Base-by-base conservation (phyloP, 1,140 invertebrate genomes). In the Adoxophyes honmai region DNA sequence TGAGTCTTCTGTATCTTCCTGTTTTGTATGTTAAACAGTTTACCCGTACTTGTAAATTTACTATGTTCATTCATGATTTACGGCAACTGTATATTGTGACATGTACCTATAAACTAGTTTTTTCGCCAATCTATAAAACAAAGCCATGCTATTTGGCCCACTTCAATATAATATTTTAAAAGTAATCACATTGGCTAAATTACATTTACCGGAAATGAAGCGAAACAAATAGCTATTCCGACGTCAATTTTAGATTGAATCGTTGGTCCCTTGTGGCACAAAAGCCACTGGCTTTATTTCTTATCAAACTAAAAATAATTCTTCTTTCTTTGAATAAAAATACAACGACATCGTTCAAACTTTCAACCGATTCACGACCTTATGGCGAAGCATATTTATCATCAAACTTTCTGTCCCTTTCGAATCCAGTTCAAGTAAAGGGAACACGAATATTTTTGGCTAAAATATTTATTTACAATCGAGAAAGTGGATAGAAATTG, bases 221-320 rank as follows among this genome's bases (percentile, higher is more conserved):
- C 39, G 48, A 61, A 65, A 64, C 64, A 72, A 72, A 70, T 66
- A 70, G 64, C 62, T 68, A 66, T 39, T 63, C 66, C 51, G 52
- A 63, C 57, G 48, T 63, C 52, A 63, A 66, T 68, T 70, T 68
- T 59, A 66, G 59, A 73, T 70, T 70, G 58, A 67, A 63, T 62
- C 60, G 39, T 34, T 60, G 38, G 34, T 68, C 64, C 57, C 54
- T 42, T 54, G 57, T 57, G 59, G 59, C 52, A 62, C 48, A 64
- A 71, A 69, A 67, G 67, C 65, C 60, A 48, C 39, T 33, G 57
- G 58, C 64, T 70, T 73, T 73, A 67, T 70, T 64, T 57, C 68
- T 68, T 67, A 73, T 68, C 60, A 73, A 73, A 75, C 53, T 64
- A 56, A 57, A 64, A 71, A 72, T 69, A 56, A 65, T 64, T 64